Evolutionary conservation across 1,140 invertebrate genomes (phyloP), one percentile per base, ranked within the genome.

Genomic region (Pararge aegeria): DNA sequence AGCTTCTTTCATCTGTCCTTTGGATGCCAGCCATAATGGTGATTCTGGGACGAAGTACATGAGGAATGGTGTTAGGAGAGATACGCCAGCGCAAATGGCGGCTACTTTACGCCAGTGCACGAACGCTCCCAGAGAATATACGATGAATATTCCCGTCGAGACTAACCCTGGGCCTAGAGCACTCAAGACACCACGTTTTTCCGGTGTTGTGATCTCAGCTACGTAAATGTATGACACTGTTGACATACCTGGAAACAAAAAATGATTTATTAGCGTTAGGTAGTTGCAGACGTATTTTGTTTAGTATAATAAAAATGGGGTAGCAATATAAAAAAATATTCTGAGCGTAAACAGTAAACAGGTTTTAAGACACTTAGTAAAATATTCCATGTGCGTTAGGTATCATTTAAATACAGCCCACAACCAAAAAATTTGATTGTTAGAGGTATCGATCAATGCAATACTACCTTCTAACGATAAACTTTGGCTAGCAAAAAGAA

Each of bases 41-140:
- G 94, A 94, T 79, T 96, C 95, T 0, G 95, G 95, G 19, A 94
- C 82, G 71, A 93, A 90, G 60, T 93, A 81, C 90, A 94, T 92
- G n/a, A 91, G 68, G 42, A 93, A 71, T 0, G 91, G 80, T 0
- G 91, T 92, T 3, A 94, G 78, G 12, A 94, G 80, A 0, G 92
- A 92, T 6, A 94, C 91, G 13, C 80, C 89, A 1, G 93, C 91
- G 68, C 93, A 93, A 10, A 93, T 90, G 0, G 91, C 90, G 9
- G 93, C 93, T 0, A 93, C 90, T 29, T 87, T 91, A 58, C 93
- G 87, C 93, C 93, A 94, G 29, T 92, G 90, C 6, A 93, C 81
- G 58, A 93, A 87, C 0, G 93, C 91, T 37, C 94, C 93, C 1
- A 94, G 74, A 4, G 91, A 91, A 71, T 94, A 94, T 0, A 93